Evolutionary conservation across 2,797 vertebrate genomes (phyloP), one percentile per base, ranked within the genome.

Genomic region (Enteromius treurensis): DNA sequence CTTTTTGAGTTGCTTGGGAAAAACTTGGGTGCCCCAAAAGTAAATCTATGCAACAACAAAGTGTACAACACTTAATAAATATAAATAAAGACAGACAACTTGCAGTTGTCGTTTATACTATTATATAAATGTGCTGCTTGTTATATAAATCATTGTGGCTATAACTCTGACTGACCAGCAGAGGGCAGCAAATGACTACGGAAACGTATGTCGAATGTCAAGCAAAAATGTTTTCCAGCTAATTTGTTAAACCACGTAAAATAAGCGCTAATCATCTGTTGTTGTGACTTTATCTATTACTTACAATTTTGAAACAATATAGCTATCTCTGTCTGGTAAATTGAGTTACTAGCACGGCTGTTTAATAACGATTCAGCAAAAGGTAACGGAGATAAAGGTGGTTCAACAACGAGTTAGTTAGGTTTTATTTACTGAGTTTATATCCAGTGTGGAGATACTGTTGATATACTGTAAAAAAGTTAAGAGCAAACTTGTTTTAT

Each of bases 401-500:
- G 4, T 26, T 19, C 1, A 19, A 11, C 29, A 26, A 26, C 0
- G 4, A 47, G 45, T 14, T 4, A 49, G 34, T 51, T 15, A 13
- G 1, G 19, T 8, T 15, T 9, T 55, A 55, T 6, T 1, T 6
- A 14, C 21, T 13, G 15, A 47, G 45, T 11, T 11, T 47, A 9
- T 0, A 34, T 1, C n/a, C 2, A 21, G 1, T 14, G 0, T 10
- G 14, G 3, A 8, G 0, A 0, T 14, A 74, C 7, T 5, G 0
- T 0, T 2, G 5, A 0, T 10, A 5, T 42, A 4, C 4, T 0
- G 40, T 29, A 0, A 1, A 13, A 1, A 34, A 14, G 0, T 3
- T 14, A 3, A 0, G 9, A 3, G 4, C 11, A 45, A 0, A 2
- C 0, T 0, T 0, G 0, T 0, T 0, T 3, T 34, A 23, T 2